phyloP scores from a whole-genome alignment of 2,113 vertebrate genomes.

The Suncus etruscus region DNA sequence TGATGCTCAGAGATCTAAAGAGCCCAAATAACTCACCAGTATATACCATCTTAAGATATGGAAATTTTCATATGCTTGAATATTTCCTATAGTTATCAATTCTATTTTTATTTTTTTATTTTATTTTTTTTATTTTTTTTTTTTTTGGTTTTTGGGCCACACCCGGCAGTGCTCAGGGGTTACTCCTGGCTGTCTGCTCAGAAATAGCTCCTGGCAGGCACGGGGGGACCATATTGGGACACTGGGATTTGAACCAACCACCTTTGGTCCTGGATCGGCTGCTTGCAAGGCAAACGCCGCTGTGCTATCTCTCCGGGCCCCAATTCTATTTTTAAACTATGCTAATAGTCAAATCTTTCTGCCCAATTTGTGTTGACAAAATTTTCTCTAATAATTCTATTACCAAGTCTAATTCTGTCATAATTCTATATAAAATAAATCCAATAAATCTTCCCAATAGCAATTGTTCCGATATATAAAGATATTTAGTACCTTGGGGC shows the following conservation, averaged over 20 bases:
- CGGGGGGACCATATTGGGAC: too few species aligned
- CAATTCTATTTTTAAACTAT: constrained; percentile 20
- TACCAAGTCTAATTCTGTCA: constrained; percentile 12
- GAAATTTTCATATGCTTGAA: not conserved
- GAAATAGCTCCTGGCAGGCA: too few species aligned
- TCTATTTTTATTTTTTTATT: constrained; percentile 21
- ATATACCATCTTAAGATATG: not conserved
- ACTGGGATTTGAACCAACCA: too few species aligned
- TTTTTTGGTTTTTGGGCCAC: too few species aligned
- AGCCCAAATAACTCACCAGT: not conserved
- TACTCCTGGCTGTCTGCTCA: too few species aligned
- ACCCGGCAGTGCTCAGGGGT: too few species aligned
- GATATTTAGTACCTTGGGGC: not conserved
- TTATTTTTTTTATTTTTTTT: too few species aligned
- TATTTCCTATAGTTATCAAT: not conserved
- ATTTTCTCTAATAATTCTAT: constrained; percentile 33
- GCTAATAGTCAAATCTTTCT: not conserved
- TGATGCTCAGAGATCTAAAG: not conserved
- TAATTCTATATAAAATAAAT: constrained; percentile 6
- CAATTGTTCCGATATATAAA: constrained; percentile 14
- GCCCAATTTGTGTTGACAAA: not conserved
- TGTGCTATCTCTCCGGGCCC: too few species aligned
- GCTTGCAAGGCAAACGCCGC: too few species aligned
- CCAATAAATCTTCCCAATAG: not conserved
- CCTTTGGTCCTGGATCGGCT: too few species aligned